Conservation (phyloP, 2,888 invertebrate species). For the Nesidiocoris tenuis region DNA sequence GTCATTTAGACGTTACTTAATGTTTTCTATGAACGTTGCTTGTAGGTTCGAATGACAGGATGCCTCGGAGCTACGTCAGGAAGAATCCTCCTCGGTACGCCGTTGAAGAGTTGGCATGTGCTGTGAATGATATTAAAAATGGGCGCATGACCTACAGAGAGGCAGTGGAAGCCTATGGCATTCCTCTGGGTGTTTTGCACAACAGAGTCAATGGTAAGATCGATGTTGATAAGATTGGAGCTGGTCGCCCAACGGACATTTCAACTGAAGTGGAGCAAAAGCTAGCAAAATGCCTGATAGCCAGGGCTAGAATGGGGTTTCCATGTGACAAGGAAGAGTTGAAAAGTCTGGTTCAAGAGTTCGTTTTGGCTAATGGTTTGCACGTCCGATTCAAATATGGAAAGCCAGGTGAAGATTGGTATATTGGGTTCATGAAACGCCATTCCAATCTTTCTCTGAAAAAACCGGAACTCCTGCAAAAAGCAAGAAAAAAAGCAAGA, state of each 20-base stretch:
- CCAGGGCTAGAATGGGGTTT: slow-evolving; percentile 50
- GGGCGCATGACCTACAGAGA: slow-evolving; percentile 2
- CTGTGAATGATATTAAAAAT: slow-evolving; percentile 5
- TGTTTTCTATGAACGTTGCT: no score
- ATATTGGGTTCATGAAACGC: slow-evolving; percentile 42
- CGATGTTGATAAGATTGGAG: slow-evolving; percentile 25
- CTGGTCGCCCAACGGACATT: slow-evolving; percentile 13
- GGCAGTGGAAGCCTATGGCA: slow-evolving; percentile 9
- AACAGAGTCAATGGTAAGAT: slow-evolving; percentile 9
- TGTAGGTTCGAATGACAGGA: neutral
- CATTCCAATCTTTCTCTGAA: slow-evolving; percentile 48
- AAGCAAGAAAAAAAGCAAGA: slow-evolving; percentile 48
- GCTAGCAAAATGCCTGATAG: slow-evolving; percentile 47
- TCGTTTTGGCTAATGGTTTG: slow-evolving; percentile 5
- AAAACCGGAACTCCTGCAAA: slow-evolving; percentile 51
- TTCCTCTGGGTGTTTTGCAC: slow-evolving; percentile 4
- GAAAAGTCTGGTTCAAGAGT: slow-evolving; percentile 47
- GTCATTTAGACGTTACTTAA: no score
- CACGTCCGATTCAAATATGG: slow-evolving; percentile 45
- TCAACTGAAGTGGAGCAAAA: slow-evolving; percentile 5
- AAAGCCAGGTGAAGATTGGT: slow-evolving; percentile 50
- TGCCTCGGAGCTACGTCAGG: neutral
- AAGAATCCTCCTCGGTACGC: slow-evolving; percentile 6
- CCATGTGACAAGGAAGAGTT: slow-evolving; percentile 50
- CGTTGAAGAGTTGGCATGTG: neutral